These are phyloP conservation scores for Brachypodius melanocephalos DNA, from an alignment of 2,113 vertebrate genomes.

Conservation along the genomic window DNA sequence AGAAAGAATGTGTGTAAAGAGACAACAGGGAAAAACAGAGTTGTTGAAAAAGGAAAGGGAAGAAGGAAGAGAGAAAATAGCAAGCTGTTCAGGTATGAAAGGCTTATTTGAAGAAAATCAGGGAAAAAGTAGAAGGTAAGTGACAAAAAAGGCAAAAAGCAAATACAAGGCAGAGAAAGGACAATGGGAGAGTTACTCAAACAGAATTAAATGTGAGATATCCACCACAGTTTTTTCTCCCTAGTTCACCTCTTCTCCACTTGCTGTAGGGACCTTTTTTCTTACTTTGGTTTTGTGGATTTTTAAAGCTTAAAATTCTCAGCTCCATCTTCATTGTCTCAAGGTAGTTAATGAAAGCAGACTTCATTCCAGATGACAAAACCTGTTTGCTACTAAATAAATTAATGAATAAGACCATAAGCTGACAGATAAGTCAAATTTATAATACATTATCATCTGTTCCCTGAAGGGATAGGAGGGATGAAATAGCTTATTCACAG, in stretches of 20 bases:
- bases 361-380: conserved; percentile 43
- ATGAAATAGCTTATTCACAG: neutral
- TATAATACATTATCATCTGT: neutral
- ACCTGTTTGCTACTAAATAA: conserved; percentile 47
- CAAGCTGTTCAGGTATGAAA: neutral
- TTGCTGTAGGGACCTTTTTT: neutral
- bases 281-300: neutral
- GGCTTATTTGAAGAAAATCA: neutral
- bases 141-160: neutral
- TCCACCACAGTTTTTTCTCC: neutral
- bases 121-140: neutral
- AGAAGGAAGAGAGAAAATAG: neutral
- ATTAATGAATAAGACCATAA: conserved; percentile 17
- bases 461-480: neutral
- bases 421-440: conserved; percentile 30
- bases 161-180: neutral
- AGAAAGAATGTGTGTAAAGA: neutral
- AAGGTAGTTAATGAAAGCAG: conserved; percentile 36
- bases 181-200: neutral
- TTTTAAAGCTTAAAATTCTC: conserved; percentile 43
- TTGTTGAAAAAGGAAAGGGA: neutral
- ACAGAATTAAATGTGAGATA: neutral
- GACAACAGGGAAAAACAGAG: neutral
- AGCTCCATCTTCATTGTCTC: neutral
- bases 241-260: neutral